These are phyloP conservation scores for Porites australiensis DNA, from an alignment of 64 coral and sea anemone genomes.

Conservation along the genomic window DNA sequence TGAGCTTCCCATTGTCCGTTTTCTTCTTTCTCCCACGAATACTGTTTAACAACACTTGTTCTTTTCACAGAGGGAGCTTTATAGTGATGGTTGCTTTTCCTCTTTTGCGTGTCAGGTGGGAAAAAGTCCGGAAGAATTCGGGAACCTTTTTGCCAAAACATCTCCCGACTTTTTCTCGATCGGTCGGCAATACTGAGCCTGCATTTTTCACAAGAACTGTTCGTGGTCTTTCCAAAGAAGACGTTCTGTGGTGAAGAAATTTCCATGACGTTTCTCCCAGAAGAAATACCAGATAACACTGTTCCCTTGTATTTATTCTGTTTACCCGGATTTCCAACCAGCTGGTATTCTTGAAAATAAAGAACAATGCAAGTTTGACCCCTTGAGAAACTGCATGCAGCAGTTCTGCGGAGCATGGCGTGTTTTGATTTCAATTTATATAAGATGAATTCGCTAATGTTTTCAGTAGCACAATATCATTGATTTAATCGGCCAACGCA, in stretches of 20 bases:
- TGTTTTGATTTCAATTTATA: not conserved
- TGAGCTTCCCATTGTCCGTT: slow-evolving; percentile 16
- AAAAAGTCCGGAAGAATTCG: slow-evolving; percentile 46
- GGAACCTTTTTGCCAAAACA: slow-evolving; percentile 31
- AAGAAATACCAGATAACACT: not conserved
- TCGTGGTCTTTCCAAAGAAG: not conserved
- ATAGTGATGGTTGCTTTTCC: not conserved
- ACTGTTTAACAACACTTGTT: not conserved
- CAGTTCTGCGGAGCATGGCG: not conserved
- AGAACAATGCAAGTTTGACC: not conserved
- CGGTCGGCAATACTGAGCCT: slow-evolving; percentile 19
- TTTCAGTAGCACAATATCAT: slow-evolving; percentile 1
- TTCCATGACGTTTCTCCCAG: not conserved
- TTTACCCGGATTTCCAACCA: not conserved
- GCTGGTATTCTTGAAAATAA: not conserved
- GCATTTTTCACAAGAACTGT: not conserved
- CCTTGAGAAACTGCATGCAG: no score
- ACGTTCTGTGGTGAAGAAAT: slow-evolving; percentile 7
- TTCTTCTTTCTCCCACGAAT: slow-evolving; percentile 37
- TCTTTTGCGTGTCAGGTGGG: slow-evolving; percentile 1
- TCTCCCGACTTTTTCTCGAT: not conserved
- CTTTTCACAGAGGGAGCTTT: not conserved
- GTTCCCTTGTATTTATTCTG: not conserved
- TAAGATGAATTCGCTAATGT: not conserved
- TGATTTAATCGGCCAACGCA: slow-evolving; percentile 34